Evolutionary conservation across 1,140 invertebrate genomes (phyloP).

Genomic region (Drosophila nebulosa): DNA sequence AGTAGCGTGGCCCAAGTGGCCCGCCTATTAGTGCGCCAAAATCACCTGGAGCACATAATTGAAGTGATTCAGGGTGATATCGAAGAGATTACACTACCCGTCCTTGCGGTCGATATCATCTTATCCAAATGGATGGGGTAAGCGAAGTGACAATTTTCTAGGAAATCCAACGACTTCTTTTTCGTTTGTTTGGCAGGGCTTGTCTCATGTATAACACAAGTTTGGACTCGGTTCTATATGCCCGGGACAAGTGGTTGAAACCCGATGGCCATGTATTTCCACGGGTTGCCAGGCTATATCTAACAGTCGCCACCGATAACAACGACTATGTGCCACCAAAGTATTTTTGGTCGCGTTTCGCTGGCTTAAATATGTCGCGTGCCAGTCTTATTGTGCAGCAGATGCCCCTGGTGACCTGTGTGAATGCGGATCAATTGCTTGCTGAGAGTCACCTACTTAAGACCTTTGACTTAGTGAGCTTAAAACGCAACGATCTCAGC

Average conservation of each 20-base stretch:
- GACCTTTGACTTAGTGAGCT: constrained; percentile 13
- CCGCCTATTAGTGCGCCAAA: constrained; percentile 19
- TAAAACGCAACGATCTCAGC: constrained; percentile 14
- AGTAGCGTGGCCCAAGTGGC: constrained; percentile 21
- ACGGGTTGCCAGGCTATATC: constrained; percentile 14
- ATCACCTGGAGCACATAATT: constrained; percentile 20
- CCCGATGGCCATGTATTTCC: constrained; percentile 34
- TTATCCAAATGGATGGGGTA: constrained; percentile 51
- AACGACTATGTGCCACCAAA: not conserved
- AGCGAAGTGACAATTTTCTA: not conserved
- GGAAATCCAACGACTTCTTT: not conserved
- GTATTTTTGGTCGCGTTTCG: constrained; percentile 12
- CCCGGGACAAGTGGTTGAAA: constrained; percentile 35
- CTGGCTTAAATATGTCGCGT: constrained; percentile 16
- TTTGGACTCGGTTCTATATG: constrained; percentile 31
- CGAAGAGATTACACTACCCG: constrained; percentile 17
- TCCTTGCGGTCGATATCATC: constrained; percentile 20
- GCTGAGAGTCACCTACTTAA: constrained; percentile 16
- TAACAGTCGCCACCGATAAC: not conserved
- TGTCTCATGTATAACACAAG: constrained; percentile 30
- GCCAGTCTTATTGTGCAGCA: not conserved
- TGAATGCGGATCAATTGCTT: constrained; percentile 6
- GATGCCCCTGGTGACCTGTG: not conserved
- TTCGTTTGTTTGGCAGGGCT: not conserved
- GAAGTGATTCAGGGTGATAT: constrained; percentile 26